Evolutionary conservation across 2,888 invertebrate genomes (phyloP), one percentile per base, ranked within the genome.

Genomic region (Gymnoscelis rufifasciata): DNA sequence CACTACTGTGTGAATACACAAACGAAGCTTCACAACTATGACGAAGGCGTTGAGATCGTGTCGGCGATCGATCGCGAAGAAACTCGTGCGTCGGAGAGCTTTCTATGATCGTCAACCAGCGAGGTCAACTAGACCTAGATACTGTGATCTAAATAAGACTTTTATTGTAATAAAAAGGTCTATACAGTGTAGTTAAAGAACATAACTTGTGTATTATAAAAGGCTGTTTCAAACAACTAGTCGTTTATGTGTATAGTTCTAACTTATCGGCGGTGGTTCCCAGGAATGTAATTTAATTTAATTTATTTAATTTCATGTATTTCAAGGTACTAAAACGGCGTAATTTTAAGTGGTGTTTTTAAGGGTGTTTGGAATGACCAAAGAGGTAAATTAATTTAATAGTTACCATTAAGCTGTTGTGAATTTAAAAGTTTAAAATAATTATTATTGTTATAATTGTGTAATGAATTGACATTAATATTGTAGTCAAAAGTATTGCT

Each of bases 1-100:
- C 90, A 91, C 66, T 89, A 91, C 31, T 91, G 91, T 66, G 89
- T 84, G 2, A 90, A 90, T 54, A 81, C 87, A 56, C 81, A 88
- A 0, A 78, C 81, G 3, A 90, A 87, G 60, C 74, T 88, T 49
- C 82, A 87, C 49, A 90, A 90, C 55, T 90, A 91, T 57, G 92
- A 92, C 2, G 91, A 91, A 60, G 90, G 90, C 10, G 91, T 91
- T 11, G 92, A 92, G 66, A 91, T 92, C 54, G 91, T 92, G 56
- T 92, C 92, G 8, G 90, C 91, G 3, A 89, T 91, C 37, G 91
- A 91, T 40, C 88, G 90, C 50, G 91, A 91, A 52, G 92, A 92
- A 67, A 91, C 91, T 48, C 83, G 90, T 57, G 90, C 88, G 1
- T 88, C 88, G 1, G 89, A 89, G 52, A 91, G 91, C 68, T 91